Percentiles rank a stretch among this genome's conserved stretches.
phyloP scores from a whole-genome alignment of 2,113 vertebrate genomes.

The Apus apus region DNA sequence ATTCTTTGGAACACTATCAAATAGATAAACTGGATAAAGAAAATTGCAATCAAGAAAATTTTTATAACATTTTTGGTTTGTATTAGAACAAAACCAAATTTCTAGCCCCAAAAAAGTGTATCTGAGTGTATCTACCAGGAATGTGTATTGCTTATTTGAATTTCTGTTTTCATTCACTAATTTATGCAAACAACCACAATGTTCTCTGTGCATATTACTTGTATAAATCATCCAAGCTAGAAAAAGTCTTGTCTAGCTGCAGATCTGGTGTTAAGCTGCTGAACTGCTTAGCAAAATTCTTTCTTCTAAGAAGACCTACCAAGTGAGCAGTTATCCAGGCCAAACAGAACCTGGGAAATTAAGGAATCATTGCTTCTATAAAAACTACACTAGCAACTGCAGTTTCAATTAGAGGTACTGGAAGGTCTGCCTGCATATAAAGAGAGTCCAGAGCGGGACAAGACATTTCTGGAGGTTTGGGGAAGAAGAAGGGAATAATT shows the following conservation, averaged over 20 bases:
- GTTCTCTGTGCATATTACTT: background rate
- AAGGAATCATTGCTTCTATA: background rate
- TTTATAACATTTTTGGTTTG: background rate
- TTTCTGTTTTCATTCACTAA: background rate
- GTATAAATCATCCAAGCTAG: background rate
- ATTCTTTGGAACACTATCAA: background rate
- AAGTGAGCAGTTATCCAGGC: background rate
- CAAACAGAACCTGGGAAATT: background rate
- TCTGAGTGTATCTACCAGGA: background rate
- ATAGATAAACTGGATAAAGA: background rate
- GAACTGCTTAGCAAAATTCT: background rate
- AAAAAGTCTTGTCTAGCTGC: background rate
- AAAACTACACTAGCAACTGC: background rate
- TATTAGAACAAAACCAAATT: background rate
- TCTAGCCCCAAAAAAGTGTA: background rate
- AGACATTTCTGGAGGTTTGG: background rate
- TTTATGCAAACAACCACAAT: background rate
- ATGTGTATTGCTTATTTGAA: background rate
- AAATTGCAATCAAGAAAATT: background rate
- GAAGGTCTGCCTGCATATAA: background rate
- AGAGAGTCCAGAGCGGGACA: background rate
- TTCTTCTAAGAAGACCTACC: background rate
- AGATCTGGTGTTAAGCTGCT: background rate
- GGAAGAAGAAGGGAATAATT: background rate
- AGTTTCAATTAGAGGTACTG: background rate